Evolutionary conservation across 2,113 vertebrate species (phyloP).

Genomic region (Rynchops niger): DNA sequence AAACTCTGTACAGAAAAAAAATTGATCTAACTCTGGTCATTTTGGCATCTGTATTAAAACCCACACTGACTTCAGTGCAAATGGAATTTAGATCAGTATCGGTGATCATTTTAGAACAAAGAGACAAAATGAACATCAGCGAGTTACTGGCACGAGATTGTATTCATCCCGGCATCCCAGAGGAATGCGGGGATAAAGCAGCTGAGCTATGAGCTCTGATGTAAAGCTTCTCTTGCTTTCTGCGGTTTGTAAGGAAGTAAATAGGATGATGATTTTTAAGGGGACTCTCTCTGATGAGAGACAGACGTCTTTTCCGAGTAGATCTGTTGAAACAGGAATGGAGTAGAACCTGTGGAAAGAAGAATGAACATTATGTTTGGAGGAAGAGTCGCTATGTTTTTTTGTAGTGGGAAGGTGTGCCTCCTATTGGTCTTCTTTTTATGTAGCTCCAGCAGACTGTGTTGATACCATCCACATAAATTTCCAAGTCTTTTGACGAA

Average conservation of each 20-base stretch:
- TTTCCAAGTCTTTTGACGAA: background rate
- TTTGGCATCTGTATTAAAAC: background rate
- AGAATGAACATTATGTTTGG: background rate
- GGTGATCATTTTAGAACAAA: background rate
- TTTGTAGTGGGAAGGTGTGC: background rate
- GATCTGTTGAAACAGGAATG: background rate
- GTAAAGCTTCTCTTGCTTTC: background rate
- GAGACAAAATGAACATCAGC: background rate
- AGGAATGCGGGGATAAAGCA: background rate
- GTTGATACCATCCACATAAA: background rate
- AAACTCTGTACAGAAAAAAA: background rate
- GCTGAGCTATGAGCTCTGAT: background rate
- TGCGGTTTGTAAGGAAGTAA: background rate
- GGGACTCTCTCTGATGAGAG: background rate
- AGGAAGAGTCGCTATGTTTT: background rate
- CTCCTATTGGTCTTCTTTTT: background rate
- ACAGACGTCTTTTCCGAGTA: background rate
- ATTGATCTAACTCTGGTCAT: background rate
- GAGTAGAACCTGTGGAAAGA: background rate
- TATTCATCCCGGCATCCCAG: background rate
- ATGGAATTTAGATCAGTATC: background rate
- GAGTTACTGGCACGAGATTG: background rate
- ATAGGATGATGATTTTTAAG: background rate
- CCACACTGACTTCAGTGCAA: background rate
- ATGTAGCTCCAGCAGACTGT: background rate